Base-by-base conservation (phyloP, 1,140 invertebrate genomes). In the Coenobita brevimanus region DNA sequence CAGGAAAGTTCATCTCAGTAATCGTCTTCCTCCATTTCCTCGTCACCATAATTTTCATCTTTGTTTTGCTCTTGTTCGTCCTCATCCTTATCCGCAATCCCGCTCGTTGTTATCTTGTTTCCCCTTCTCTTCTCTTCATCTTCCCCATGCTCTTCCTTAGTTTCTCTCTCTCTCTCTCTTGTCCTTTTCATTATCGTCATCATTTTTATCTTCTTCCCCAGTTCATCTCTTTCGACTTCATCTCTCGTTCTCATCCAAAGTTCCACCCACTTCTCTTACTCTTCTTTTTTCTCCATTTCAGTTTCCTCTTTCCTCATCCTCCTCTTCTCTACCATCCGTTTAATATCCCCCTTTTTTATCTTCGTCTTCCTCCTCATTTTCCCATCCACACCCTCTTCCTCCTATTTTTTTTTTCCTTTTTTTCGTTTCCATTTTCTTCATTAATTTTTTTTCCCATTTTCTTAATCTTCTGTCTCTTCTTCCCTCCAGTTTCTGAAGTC, bases 371-470 rank as follows among this genome's bases (percentile, higher is more conserved):
- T n/a, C n/a, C n/a, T n/a, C n/a, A n/a, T n/a, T n/a, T n/a, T n/a
- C n/a, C n/a, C n/a, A n/a, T n/a, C n/a, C 30, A 27, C 50, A 24
- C 50, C 43, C 41, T 50, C 50, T 17, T 21, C 75, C 24, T n/a
- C 75, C 27, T 15, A 21, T n/a, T n/a, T n/a, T 78, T n/a, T 50
- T 50, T 13, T 38, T 75, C 71, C 71, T 75, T 38, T n/a, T n/a
- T n/a, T n/a, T n/a, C n/a, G n/a, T n/a, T n/a, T n/a, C n/a, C n/a
- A n/a, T n/a, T n/a, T n/a, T n/a, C n/a, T n/a, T n/a, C n/a, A n/a
- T n/a, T n/a, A n/a, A n/a, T n/a, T n/a, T n/a, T n/a, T n/a, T n/a
- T n/a, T n/a, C n/a, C n/a, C n/a, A n/a, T n/a, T n/a, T n/a, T n/a
- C n/a, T n/a, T n/a, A n/a, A n/a, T n/a, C n/a, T n/a, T n/a, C n/a